These are phyloP conservation scores for Metopolophium dirhodum DNA, from an alignment of 1,140 invertebrate genomes.

Conservation along the genomic window DNA sequence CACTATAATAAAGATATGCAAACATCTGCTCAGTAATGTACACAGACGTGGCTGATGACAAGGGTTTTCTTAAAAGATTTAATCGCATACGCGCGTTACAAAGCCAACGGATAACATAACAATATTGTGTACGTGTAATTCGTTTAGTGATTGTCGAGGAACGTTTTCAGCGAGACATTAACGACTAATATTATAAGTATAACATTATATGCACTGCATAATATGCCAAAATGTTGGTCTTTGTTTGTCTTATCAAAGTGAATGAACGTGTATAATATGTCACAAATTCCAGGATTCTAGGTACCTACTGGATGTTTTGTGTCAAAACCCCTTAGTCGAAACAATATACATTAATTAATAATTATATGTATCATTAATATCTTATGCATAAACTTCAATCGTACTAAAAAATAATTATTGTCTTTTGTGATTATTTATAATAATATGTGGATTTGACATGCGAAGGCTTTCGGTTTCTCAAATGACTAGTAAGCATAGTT, in stretches of 20 bases:
- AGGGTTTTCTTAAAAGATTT: neutral
- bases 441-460: neutral
- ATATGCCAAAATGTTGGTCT: neutral
- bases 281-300: neutral
- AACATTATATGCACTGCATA: neutral
- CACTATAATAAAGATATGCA: conserved; percentile 19
- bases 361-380: neutral
- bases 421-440: neutral
- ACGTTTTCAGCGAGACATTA: neutral
- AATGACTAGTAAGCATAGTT: neutral
- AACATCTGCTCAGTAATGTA: conserved; percentile 19
- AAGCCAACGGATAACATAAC: neutral
- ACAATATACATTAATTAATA: neutral
- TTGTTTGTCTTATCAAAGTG: neutral
- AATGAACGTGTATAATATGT: neutral
- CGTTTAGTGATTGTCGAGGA: neutral
- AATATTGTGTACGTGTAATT: neutral
- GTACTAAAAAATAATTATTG: neutral
- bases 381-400: neutral
- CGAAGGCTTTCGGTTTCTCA: neutral
- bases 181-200: neutral
- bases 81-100: neutral
- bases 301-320: neutral
- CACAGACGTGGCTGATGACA: neutral
- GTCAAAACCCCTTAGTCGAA: neutral